Evolutionary conservation across 2,888 invertebrate genomes (phyloP).

Genomic region (Pandemis heparana): DNA sequence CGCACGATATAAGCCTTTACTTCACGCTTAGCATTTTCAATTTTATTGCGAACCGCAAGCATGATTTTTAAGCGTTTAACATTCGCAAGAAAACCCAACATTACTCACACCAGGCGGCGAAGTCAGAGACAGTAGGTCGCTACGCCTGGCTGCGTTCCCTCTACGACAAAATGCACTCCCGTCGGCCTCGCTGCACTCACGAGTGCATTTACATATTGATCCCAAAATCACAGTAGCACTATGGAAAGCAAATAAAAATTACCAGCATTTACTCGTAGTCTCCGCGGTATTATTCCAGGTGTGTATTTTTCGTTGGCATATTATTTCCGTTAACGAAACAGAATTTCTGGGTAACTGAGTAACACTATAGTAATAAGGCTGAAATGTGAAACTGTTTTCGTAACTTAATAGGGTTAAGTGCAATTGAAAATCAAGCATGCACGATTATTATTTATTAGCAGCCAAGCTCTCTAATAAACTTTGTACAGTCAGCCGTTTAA

Average conservation of each 20-base stretch:
- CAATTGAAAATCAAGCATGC: not conserved
- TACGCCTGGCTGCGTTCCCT: conserved; percentile 61
- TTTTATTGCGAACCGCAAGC: conserved; percentile 22
- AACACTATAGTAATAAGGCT: not conserved
- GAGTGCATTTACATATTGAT: conserved; percentile 82
- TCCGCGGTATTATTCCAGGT: conserved; percentile 40
- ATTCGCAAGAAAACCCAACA: conserved; percentile 53
- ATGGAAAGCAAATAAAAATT: conserved; percentile 69
- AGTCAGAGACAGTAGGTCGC: conserved; percentile 65
- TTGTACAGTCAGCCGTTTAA: no score
- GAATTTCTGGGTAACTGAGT: not conserved
- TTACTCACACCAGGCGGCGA: conserved; percentile 53
- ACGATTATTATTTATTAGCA: not conserved
- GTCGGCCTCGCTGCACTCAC: conserved; percentile 65
- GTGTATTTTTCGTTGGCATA: conserved; percentile 13
- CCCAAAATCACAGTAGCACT: conserved; percentile 72
- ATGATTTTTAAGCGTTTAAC: conserved; percentile 34
- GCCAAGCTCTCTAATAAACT: no score
- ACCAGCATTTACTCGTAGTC: conserved; percentile 45
- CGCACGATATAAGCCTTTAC: no score
- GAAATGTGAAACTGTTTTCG: not conserved
- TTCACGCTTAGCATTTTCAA: conserved; percentile 10
- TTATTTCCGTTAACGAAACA: conserved; percentile 10
- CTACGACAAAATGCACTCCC: conserved; percentile 81
- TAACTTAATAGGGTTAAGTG: not conserved